Percentiles rank a stretch among this genome's conserved stretches.
Evolutionary conservation across 2,888 invertebrate genomes (phyloP).

Genomic region (Dynastes maya): DNA sequence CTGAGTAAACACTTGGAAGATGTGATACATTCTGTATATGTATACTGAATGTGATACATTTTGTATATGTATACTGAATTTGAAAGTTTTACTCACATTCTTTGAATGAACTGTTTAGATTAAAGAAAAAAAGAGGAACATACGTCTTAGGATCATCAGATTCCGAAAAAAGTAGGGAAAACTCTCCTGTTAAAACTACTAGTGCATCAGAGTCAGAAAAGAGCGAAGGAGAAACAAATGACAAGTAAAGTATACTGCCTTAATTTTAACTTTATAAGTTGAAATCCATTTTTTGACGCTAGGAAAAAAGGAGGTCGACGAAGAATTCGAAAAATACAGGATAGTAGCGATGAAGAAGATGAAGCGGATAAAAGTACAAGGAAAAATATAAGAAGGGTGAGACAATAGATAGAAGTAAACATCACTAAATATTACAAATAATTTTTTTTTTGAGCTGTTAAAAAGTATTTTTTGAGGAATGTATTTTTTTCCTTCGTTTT

Average conservation of each 20-base stretch:
- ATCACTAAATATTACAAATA: not conserved
- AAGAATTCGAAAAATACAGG: conserved; percentile 64
- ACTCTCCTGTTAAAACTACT: conserved; percentile 1
- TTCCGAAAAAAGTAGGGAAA: conserved; percentile 53
- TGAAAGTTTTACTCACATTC: too few species aligned
- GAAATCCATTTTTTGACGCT: conserved; percentile 6
- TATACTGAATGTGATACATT: too few species aligned
- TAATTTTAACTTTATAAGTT: conserved; percentile 7
- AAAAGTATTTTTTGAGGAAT: too few species aligned
- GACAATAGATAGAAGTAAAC: not conserved
- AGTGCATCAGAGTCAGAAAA: conserved; percentile 50
- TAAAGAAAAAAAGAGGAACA: conserved; percentile 56
- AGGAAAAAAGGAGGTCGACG: conserved; percentile 56
- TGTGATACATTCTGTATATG: too few species aligned
- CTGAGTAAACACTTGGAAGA: too few species aligned
- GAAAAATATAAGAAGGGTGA: conserved; percentile 75
- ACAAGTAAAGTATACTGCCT: conserved; percentile 46
- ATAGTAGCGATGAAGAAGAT: conserved; percentile 65
- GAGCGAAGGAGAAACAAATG: conserved; percentile 55
- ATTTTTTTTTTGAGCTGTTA: not conserved
- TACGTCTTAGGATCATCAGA: conserved; percentile 59
- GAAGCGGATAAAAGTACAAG: conserved; percentile 69
- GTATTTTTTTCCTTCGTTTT: too few species aligned
- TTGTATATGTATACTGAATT: too few species aligned
- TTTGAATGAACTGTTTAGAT: not conserved